Conservation (phyloP, 2,888 invertebrate species). For the Drosophila anomalipes region DNA sequence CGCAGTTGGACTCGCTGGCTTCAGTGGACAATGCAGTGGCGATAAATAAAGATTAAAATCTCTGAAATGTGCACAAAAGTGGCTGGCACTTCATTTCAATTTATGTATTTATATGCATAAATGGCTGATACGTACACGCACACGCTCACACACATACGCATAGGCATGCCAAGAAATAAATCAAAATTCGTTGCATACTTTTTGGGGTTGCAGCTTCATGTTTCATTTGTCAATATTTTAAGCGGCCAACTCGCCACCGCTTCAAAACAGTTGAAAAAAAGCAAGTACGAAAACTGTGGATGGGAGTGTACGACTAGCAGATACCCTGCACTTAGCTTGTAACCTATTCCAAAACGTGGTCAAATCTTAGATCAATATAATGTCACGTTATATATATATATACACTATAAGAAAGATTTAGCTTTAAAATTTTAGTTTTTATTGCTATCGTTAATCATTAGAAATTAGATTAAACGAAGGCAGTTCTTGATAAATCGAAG, state of each 20-base stretch:
- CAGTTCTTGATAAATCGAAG: neutral
- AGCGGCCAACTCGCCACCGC: slow-evolving; percentile 42
- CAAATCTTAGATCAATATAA: neutral
- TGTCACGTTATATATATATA: neutral
- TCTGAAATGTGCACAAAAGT: slow-evolving; percentile 77
- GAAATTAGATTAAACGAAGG: neutral
- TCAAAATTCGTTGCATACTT: slow-evolving; percentile 74
- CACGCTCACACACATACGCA: slow-evolving; percentile 2
- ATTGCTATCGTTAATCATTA: neutral
- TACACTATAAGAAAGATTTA: neutral
- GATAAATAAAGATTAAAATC: slow-evolving; percentile 80
- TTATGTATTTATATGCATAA: slow-evolving; percentile 62
- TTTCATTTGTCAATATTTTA: slow-evolving; percentile 66
- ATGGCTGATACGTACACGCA: slow-evolving; percentile 13
- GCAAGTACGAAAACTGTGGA: neutral
- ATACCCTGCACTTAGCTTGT: neutral
- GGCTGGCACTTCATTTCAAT: slow-evolving; percentile 77
- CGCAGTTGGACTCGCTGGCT: neutral
- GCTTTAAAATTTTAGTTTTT: too few relatives aligned
- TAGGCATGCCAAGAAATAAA: slow-evolving; percentile 50
- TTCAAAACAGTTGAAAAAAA: slow-evolving; percentile 24
- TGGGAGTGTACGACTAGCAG: neutral
- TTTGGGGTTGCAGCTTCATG: slow-evolving; percentile 54
- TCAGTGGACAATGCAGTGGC: slow-evolving; percentile 28
- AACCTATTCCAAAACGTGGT: neutral